Conservation (phyloP, 2,797 vertebrate species). For the Tolypeutes matacus region DNA sequence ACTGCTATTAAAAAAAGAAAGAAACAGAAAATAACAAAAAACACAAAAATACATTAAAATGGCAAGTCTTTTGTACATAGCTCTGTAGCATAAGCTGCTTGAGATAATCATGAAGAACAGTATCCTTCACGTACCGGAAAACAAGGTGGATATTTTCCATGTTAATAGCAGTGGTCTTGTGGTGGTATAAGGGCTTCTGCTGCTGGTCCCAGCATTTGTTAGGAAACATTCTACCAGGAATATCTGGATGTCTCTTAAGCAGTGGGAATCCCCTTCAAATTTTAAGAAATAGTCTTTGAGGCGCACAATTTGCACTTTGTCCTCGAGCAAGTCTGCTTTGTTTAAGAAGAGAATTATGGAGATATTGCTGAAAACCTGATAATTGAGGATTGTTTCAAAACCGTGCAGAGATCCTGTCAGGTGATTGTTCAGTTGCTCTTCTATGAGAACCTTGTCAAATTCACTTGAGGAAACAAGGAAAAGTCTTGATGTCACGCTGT, state of each 20-base stretch:
- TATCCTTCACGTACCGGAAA: conserved; percentile 99
- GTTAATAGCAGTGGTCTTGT: conserved; percentile 99
- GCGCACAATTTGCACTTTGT: conserved; percentile 95
- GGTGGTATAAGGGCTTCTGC: conserved; percentile 98
- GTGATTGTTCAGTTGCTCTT: conserved; percentile 96
- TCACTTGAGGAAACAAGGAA: conserved; percentile 98
- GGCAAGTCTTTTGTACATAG: conserved; percentile 84
- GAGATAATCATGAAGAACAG: conserved; percentile 99
- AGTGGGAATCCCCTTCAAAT: conserved; percentile 94
- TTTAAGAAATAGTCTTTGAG: conserved; percentile 95
- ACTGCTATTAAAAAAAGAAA: conserved; percentile 83
- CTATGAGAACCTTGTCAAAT: conserved; percentile 99
- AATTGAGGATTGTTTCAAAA: conserved; percentile 99
- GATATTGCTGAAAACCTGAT: conserved; percentile 97
- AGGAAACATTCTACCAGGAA: conserved; percentile 99
- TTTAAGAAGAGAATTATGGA: conserved; percentile 99
- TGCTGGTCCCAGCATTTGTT: conserved; percentile 96
- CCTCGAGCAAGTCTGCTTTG: conserved; percentile 98
- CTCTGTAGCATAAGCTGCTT: conserved; percentile 99
- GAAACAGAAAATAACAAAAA: conserved; percentile 73
- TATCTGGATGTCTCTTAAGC: conserved; percentile 94
- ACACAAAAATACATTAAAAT: conserved; percentile 80
- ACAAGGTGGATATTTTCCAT: conserved; percentile 99
- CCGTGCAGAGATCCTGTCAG: conserved; percentile 98
- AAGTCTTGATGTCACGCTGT: conserved; percentile 97